A percentile compares a stretch with the other conserved stretches of the same genome.
Evolutionary conservation across 2,888 invertebrate species (phyloP).

Genomic region (Seira ritae): DNA sequence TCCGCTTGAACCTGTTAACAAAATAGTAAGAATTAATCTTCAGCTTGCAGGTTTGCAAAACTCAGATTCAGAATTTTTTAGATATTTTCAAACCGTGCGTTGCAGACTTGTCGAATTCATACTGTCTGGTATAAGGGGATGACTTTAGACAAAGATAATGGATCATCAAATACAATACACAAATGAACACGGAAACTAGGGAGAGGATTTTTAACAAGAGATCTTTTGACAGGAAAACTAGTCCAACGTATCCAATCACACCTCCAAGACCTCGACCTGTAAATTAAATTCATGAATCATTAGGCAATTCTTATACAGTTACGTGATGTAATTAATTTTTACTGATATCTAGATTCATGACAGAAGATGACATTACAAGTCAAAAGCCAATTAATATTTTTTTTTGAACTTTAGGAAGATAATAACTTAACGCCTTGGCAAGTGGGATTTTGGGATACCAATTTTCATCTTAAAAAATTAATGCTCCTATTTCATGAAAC

Average conservation of each 20-base stretch:
- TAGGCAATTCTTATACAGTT: too few species aligned
- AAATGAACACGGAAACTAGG: conserved; percentile 64
- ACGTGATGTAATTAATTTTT: too few species aligned
- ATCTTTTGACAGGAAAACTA: conserved; percentile 66
- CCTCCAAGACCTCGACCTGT: conserved; percentile 72
- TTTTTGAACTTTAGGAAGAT: too few species aligned
- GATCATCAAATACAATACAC: conserved; percentile 66
- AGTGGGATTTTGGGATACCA: too few species aligned
- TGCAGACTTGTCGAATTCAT: conserved; percentile 64
- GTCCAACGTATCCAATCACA: conserved; percentile 64
- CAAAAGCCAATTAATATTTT: too few species aligned
- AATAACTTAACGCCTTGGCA: too few species aligned
- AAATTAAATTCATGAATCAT: too few species aligned
- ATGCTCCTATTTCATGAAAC: too few species aligned
- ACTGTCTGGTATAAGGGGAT: conserved; percentile 65
- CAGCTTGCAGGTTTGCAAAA: conserved; percentile 12
- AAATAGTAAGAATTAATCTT: neutral
- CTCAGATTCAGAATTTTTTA: conserved; percentile 3
- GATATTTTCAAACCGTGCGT: conserved; percentile 54
- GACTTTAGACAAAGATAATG: conserved; percentile 71
- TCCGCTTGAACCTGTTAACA: conserved; percentile 67
- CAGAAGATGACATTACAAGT: too few species aligned
- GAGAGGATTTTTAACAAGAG: conserved; percentile 67
- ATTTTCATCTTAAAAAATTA: too few species aligned
- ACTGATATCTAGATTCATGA: too few species aligned